These are phyloP conservation scores for Strix uralensis DNA, from an alignment of 2,113 vertebrate species.

Conservation along the genomic window DNA sequence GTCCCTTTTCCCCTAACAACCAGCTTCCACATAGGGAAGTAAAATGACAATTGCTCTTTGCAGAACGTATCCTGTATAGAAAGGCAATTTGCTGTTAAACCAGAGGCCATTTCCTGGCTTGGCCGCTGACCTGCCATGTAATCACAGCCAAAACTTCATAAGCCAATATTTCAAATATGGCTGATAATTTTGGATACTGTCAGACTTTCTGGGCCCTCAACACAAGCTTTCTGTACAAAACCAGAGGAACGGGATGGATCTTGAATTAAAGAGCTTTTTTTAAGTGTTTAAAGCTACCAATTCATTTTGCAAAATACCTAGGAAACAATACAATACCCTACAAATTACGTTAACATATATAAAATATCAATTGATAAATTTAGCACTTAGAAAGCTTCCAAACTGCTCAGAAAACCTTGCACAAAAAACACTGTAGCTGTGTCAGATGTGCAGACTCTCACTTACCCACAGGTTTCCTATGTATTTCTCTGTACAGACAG, in stretches of 20 bases:
- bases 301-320: background rate
- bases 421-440: background rate
- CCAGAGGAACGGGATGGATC: background rate
- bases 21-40: background rate
- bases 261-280: background rate
- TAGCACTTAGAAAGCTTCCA: background rate
- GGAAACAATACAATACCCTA: background rate
- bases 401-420: background rate
- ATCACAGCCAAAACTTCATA: background rate
- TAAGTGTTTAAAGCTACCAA: background rate
- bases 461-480: background rate
- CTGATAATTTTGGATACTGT: background rate
- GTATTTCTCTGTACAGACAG: background rate
- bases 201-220: background rate
- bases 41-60: background rate
- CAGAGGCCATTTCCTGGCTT: background rate
- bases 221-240: background rate
- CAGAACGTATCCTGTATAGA: accelerated
- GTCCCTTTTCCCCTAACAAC: background rate
- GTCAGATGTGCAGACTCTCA: background rate
- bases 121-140: background rate
- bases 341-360: background rate
- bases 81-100: background rate
- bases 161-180: background rate
- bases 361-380: background rate